A percentile compares a stretch with the other conserved stretches of the same genome.
Conservation (phyloP, 2,797 vertebrate genomes). For the Gastrophryne carolinensis region DNA sequence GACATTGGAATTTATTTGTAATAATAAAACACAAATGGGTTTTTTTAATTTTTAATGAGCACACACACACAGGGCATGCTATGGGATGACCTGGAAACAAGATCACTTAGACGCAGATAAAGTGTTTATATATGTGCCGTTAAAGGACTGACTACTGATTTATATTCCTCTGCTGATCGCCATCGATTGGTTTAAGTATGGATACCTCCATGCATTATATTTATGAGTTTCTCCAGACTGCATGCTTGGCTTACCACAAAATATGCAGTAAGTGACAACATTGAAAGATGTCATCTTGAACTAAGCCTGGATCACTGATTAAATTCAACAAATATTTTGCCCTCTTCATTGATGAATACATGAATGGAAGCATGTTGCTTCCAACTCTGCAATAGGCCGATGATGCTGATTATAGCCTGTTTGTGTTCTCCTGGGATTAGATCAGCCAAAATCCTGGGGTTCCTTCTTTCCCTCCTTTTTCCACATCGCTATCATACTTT, state of each 20-base stretch:
- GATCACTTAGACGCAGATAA: background rate
- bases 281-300: background rate
- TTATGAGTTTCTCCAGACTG: background rate
- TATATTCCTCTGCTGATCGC: background rate
- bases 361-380: too few relatives aligned
- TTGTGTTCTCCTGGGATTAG: too few relatives aligned
- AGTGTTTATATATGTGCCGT: background rate
- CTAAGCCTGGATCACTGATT: too few relatives aligned
- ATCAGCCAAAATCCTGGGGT: too few relatives aligned
- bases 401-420: too few relatives aligned
- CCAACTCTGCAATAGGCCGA: too few relatives aligned
- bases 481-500: too few relatives aligned
- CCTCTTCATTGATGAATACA: too few relatives aligned
- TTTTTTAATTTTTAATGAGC: slow-evolving; percentile 2
- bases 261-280: background rate
- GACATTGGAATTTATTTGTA: slow-evolving; percentile 1
- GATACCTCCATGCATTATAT: background rate
- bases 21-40: slow-evolving; percentile 19
- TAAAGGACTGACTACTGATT: background rate
- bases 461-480: too few relatives aligned
- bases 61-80: background rate
- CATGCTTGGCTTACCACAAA: background rate
- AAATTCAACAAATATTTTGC: too few relatives aligned
- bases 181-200: background rate
- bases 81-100: background rate